Evolutionary conservation across 2,888 invertebrate species (phyloP), one percentile per base, ranked within the genome.

Genomic region (Netelia fuscicornis): DNA sequence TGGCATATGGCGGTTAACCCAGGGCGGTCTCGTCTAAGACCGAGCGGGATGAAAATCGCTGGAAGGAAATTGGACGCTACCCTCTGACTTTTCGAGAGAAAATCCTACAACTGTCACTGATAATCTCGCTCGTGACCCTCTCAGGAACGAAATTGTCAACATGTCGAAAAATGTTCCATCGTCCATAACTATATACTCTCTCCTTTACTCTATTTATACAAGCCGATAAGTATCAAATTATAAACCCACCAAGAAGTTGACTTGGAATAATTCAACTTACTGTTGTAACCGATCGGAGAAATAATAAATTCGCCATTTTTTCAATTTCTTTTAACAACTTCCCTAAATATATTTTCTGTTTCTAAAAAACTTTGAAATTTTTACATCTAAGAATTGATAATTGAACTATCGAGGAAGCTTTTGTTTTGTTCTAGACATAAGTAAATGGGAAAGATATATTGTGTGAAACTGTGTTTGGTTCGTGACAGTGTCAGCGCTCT

Each of bases 51-150:
- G 20, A 67, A 44, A 58, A 58, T 72, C 65, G 23, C 56, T 71
- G 17, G 75, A 71, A 70, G 79, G 79, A 70, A 76, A 83, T 48
- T 83, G 56, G 56, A 75, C 56, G 42, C 62, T 54, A 48, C 83
- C 17, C 17, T 64, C 44, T 58, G 71, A 80, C 62, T 58, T 78
- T 58, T 5, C 23, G 68, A 58, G 48, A 37, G 48, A 76, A 71
- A 71, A 80, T 83, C 48, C 44, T 79, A 30, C 64, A 64, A 13
- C 17, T 52, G 44, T 20, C 67, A 37, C 37, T 37, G 37, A 37
- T 37, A 37, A 37, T 37, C 37, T 37, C 37, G 5, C 6, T 37
- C 6, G 37, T 37, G 37, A 37, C 37, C 37, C 37, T 37, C 37
- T 37, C 37, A 37, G 6, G 37, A 37, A 37, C 48, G 48, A 48